These are phyloP conservation scores for Hybos culiciformis DNA, from an alignment of 2,888 invertebrate species.

Conservation along the genomic window DNA sequence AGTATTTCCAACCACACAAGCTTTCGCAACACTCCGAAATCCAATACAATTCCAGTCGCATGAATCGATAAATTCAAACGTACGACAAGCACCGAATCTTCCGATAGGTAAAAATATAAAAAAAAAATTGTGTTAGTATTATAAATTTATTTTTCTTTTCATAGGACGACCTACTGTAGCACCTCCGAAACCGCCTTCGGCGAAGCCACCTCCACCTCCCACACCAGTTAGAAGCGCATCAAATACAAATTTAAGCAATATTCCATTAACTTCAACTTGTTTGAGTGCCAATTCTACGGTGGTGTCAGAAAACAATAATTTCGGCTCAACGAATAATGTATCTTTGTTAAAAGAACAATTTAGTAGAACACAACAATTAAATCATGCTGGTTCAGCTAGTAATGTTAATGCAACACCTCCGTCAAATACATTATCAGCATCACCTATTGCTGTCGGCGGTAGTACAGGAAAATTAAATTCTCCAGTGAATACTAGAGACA, in stretches of 20 bases:
- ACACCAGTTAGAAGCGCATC: constrained; percentile 34
- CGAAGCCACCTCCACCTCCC: constrained; percentile 36
- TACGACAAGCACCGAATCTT: constrained; percentile 30
- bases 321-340: constrained; percentile 23
- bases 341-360: constrained; percentile 32
- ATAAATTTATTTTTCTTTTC: not conserved
- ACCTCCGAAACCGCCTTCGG: constrained; percentile 28
- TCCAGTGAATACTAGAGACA: constrained; percentile 1
- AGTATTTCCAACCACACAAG: constrained; percentile 29
- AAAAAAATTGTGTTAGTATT: not conserved
- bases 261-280: constrained; percentile 19
- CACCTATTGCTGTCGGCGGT: not conserved
- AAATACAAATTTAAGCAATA: constrained; percentile 30
- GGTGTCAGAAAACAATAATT: constrained; percentile 1
- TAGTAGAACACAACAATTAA: constrained; percentile 15
- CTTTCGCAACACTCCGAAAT: constrained; percentile 33
- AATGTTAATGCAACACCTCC: constrained; percentile 8
- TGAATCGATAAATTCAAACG: constrained; percentile 25
- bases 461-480: not conserved
- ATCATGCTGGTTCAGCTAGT: constrained; percentile 15
- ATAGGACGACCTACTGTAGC: constrained; percentile 32
- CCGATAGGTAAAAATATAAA: constrained; percentile 25
- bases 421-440: not conserved
- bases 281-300: constrained; percentile 19
- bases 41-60: constrained; percentile 28